Base-by-base conservation (phyloP, 2,888 invertebrate species). In the Drosophila kanekoi region DNA sequence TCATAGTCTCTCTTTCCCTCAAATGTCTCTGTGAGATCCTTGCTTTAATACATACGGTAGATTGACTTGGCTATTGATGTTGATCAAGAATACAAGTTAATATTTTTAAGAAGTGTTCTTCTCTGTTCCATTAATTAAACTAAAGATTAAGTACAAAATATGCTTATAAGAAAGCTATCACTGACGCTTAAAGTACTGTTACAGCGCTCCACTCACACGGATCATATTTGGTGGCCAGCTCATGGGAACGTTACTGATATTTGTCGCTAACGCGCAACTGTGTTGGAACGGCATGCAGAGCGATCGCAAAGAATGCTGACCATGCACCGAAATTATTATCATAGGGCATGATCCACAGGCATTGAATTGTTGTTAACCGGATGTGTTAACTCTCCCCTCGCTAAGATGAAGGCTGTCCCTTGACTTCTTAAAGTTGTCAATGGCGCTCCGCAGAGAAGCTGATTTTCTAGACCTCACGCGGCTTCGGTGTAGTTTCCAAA, bases 251-350 rank as follows among this genome's bases (percentile, higher is more conserved):
- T 13, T 13, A 6, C 13, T 14, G 38, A 18, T 18, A 18, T 18
- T 18, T 18, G 18, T 18, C 2, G 18, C 18, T 18, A n/a, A n/a
- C n/a, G n/a, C 18, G 18, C 18, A 18, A 18, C 18, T 18, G 2
- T 18, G 18, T 18, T 18, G 18, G 18, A 18, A 2, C 18, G 18
- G 18, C 38, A 5, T 38, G 38, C 14, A 1, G 38, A 38, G 14
- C 13, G 13, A 14, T 38, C 38, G 38, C n/a, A 38, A 38, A 14
- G 4, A 38, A 18, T 38, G 38, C 38, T 38, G 38, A 38, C 6
- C 38, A 38, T 38, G 13, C 38, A 38, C n/a, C n/a, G 38, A n/a
- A 38, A n/a, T 38, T n/a, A 38, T 38, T 38, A 14, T 38, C 13
- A 38, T 38, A n/a, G 5, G 38, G 38, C 38, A 38, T 38, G 38